Conservation (phyloP, 2,797 vertebrate species). For the Vespertilio murinus region DNA sequence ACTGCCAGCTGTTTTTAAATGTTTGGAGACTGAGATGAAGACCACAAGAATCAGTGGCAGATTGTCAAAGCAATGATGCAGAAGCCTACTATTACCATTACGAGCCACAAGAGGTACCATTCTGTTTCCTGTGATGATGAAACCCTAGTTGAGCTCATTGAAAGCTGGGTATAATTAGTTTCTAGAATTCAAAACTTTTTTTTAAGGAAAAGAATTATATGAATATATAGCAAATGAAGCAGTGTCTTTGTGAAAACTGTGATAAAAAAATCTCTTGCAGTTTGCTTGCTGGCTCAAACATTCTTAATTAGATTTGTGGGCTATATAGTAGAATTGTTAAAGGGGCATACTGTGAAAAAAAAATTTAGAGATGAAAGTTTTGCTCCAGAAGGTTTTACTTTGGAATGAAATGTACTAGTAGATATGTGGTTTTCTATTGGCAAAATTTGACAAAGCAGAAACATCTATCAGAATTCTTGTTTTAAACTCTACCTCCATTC, state of each 20-base stretch:
- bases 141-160: slow-evolving; percentile 33
- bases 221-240: slow-evolving; percentile 15
- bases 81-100: slow-evolving; percentile 58
- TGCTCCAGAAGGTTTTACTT: slow-evolving; percentile 37
- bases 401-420: neutral
- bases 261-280: neutral
- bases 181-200: slow-evolving; percentile 37
- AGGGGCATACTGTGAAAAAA: slow-evolving; percentile 12
- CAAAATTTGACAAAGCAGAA: slow-evolving; percentile 24
- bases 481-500: slow-evolving; percentile 40
- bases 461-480: slow-evolving; percentile 7
- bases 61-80: slow-evolving; percentile 73
- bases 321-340: slow-evolving; percentile 24
- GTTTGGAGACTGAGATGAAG: slow-evolving; percentile 69
- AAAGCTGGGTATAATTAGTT: slow-evolving; percentile 54
- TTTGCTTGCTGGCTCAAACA: slow-evolving; percentile 23
- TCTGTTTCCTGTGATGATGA: slow-evolving; percentile 53
- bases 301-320: slow-evolving; percentile 54
- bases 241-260: neutral
- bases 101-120: slow-evolving; percentile 45
- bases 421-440: slow-evolving; percentile 18
- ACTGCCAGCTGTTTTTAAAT: slow-evolving; percentile 71
- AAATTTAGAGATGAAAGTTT: slow-evolving; percentile 36
- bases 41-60: slow-evolving; percentile 64
- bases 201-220: neutral